These are phyloP conservation scores for Pristionchus arcanus DNA, from an alignment of 2,888 invertebrate genomes.

Conservation along the genomic window DNA sequence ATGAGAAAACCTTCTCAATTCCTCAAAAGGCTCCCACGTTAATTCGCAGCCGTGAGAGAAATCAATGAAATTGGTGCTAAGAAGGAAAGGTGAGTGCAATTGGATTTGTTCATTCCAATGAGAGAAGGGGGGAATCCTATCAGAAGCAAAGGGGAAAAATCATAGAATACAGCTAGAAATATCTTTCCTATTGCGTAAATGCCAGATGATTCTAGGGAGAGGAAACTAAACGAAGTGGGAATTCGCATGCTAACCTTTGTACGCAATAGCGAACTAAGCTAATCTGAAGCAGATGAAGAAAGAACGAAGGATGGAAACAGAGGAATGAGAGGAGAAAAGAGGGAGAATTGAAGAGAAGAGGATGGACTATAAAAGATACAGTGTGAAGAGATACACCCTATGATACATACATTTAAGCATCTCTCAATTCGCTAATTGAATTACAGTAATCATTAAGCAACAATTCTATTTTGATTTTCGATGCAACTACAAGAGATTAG, in stretches of 20 bases:
- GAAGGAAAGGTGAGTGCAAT: not conserved
- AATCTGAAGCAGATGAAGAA: constrained; percentile 40
- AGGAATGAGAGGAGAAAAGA: constrained; percentile 14
- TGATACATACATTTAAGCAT: constrained; percentile 5
- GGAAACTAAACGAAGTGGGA: constrained; percentile 3
- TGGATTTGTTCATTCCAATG: not conserved
- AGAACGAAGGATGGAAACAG: constrained; percentile 31
- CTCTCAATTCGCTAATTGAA: not conserved
- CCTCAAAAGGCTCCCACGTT: not conserved
- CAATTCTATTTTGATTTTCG: not conserved
- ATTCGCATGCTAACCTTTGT: constrained; percentile 23
- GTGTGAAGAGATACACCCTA: not conserved
- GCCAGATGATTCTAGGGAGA: not conserved
- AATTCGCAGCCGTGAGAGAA: not conserved
- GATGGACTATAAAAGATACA: constrained; percentile 37
- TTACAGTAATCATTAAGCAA: not conserved
- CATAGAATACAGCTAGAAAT: not conserved
- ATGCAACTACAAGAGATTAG: not conserved
- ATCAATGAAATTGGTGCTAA: not conserved
- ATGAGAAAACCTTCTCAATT: not conserved
- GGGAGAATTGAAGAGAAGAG: constrained; percentile 28
- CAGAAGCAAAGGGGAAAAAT: not conserved
- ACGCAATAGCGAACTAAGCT: constrained; percentile 36
- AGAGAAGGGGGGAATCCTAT: constrained; percentile 3
- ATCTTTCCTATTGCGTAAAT: not conserved